These are phyloP conservation scores for Chrysochloris asiatica DNA, from an alignment of 2,113 vertebrate species.

Conservation along the genomic window DNA sequence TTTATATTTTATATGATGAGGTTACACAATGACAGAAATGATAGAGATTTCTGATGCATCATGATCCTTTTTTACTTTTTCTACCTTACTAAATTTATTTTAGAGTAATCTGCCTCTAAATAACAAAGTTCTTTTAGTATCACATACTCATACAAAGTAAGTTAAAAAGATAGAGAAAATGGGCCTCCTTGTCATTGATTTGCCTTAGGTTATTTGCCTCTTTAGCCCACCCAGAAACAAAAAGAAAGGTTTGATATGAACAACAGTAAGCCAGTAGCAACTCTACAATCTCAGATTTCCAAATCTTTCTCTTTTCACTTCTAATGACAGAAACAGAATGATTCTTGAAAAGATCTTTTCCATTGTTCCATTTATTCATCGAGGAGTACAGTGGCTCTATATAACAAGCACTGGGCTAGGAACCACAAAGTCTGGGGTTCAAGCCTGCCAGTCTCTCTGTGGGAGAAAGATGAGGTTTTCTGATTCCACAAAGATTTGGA, in stretches of 20 bases:
- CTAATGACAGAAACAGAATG: slow-evolving; percentile 24
- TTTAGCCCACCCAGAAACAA: slow-evolving; percentile 9
- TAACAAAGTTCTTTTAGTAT: background rate
- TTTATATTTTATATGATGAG: background rate
- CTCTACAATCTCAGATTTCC: background rate
- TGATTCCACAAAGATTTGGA: no score
- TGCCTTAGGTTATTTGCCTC: slow-evolving; percentile 49
- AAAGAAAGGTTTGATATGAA: slow-evolving; percentile 49
- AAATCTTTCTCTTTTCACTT: slow-evolving; percentile 31
- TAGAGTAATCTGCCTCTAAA: slow-evolving; percentile 58
- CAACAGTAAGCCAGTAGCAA: slow-evolving; percentile 32
- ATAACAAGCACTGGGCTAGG: no score
- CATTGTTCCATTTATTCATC: background rate
- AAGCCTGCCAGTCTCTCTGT: no score
- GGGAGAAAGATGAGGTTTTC: no score
- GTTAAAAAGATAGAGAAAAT: slow-evolving; percentile 24
- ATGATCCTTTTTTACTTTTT: slow-evolving; percentile 26
- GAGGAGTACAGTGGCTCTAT: no score
- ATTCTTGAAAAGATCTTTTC: slow-evolving; percentile 17
- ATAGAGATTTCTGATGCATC: background rate
- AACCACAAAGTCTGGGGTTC: no score
- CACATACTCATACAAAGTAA: slow-evolving; percentile 35
- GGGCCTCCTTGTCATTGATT: background rate
- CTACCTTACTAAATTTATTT: slow-evolving; percentile 28
- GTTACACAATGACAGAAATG: background rate